phyloP scores from a whole-genome alignment of 2,888 invertebrate genomes.

The Drosophila mercatorum region DNA sequence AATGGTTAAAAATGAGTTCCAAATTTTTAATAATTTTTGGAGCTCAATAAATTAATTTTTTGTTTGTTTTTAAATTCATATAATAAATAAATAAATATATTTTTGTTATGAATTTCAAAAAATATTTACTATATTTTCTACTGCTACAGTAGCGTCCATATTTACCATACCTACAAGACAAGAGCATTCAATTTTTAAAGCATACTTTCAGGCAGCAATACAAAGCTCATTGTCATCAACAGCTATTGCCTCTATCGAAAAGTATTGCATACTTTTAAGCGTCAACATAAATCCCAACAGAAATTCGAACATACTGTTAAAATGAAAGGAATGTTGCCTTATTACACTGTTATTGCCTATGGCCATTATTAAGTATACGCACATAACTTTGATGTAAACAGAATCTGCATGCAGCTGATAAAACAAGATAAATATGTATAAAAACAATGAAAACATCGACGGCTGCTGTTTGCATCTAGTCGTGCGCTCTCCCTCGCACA shows the following conservation, averaged over 20 bases:
- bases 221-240: background rate
- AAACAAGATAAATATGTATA: slow-evolving; percentile 4
- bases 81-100: too few relatives aligned
- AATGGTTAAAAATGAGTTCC: too few relatives aligned
- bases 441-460: slow-evolving; percentile 5
- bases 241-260: background rate
- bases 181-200: slow-evolving; percentile 5
- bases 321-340: background rate
- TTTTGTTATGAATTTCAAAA: background rate
- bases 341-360: background rate
- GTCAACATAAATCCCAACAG: background rate
- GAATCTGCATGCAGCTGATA: slow-evolving; percentile 10
- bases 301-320: background rate
- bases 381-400: background rate
- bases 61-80: too few relatives aligned
- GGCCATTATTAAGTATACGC: slow-evolving; percentile 7
- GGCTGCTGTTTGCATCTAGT: slow-evolving; percentile 14
- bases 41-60: too few relatives aligned
- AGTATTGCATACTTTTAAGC: slow-evolving; percentile 30
- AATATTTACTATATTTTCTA: background rate
- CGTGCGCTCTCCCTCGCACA: slow-evolving; percentile 4
- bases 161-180: background rate
- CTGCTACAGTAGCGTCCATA: slow-evolving; percentile 16
- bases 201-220: slow-evolving; percentile 53
- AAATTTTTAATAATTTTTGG: too few relatives aligned